Percentiles rank a stretch among this genome's conserved stretches.
phyloP scores from a whole-genome alignment of 2,797 vertebrate species.

The Tinamus major region DNA sequence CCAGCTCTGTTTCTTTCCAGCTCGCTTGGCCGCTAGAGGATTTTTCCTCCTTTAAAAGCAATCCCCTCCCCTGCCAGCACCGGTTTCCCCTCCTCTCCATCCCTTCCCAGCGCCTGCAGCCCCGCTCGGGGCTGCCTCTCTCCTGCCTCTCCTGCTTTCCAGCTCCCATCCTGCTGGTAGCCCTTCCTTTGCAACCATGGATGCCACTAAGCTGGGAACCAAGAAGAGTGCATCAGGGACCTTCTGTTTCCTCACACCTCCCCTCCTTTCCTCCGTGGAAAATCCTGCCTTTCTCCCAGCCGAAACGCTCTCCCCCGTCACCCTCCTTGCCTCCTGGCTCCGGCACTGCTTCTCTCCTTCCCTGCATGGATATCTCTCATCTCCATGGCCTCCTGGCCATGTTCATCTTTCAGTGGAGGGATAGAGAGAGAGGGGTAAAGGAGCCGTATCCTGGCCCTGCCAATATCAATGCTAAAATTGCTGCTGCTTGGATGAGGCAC shows the following conservation, averaged over 20 bases:
- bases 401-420: not conserved
- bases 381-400: not conserved
- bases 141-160: not conserved
- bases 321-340: not conserved
- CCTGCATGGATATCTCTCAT: not conserved
- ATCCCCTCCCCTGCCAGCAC: not conserved
- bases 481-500: not conserved
- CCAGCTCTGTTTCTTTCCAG: not conserved
- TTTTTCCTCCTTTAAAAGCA: not conserved
- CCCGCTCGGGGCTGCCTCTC: not conserved
- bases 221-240: rapidly evolving
- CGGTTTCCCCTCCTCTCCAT: not conserved
- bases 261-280: not conserved
- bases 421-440: not conserved
- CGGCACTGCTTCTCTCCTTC: not conserved
- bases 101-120: not conserved
- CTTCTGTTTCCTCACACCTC: rapidly evolving
- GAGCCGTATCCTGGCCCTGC: not conserved
- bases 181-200: not conserved
- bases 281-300: not conserved
- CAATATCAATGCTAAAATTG: not conserved
- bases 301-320: not conserved
- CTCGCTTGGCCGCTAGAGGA: not conserved
- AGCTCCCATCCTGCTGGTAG: not conserved
- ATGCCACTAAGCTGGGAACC: not conserved